Conservation (phyloP, 2,113 vertebrate species). For the Hepsetus odoe region DNA sequence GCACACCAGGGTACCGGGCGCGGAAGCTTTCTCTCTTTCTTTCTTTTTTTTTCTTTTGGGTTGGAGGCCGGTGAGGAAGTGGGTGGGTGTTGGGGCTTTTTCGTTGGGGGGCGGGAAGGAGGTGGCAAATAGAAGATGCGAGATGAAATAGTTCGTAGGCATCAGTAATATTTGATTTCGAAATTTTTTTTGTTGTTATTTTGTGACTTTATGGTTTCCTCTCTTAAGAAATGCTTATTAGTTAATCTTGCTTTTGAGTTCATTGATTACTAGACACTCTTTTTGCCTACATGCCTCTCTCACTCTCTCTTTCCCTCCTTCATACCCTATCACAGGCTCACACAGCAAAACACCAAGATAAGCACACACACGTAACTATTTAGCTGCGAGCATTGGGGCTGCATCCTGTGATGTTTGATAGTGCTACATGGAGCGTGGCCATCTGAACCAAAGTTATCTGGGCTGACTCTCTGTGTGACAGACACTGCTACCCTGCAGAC, state of each 20-base stretch:
- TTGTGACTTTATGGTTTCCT: background rate
- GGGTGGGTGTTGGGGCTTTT: too few relatives aligned
- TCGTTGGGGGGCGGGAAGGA: slow-evolving; percentile 65
- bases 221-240: slow-evolving; percentile 9
- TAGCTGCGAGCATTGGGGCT: slow-evolving; percentile 43
- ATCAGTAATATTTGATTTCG: slow-evolving; percentile 19
- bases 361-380: slow-evolving; percentile 38
- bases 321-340: slow-evolving; percentile 18
- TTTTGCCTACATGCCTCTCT: background rate
- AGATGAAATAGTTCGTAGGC: slow-evolving; percentile 63
- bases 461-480: slow-evolving; percentile 69
- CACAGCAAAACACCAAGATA: slow-evolving; percentile 32
- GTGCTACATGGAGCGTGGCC: slow-evolving; percentile 62
- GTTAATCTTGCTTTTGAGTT: background rate
- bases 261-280: background rate
- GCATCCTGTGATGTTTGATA: slow-evolving; percentile 70
- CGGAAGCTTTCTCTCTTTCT: slow-evolving; percentile 69
- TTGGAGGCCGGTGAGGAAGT: background rate
- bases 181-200: slow-evolving; percentile 41
- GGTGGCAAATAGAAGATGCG: slow-evolving; percentile 69
- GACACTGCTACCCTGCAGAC: slow-evolving; percentile 72
- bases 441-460: slow-evolving; percentile 73
- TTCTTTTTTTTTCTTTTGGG: slow-evolving; percentile 42
- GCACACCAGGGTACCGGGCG: slow-evolving; percentile 71
- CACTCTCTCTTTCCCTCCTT: background rate